Conservation (phyloP, 2,888 invertebrate species). For the Steinernema carpocapsae region DNA sequence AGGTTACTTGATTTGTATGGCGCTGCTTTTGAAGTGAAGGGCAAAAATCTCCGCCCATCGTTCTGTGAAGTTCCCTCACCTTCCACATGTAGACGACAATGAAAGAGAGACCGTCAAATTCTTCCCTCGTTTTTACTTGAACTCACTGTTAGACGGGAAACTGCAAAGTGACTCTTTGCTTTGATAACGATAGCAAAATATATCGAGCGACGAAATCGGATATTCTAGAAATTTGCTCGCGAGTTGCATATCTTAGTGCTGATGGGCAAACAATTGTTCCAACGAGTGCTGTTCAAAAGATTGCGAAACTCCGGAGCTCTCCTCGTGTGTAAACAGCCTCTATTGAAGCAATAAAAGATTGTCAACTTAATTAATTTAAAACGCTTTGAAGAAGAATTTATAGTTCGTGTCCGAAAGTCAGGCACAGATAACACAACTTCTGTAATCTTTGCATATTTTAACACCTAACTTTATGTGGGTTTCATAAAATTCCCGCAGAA, state of each 20-base stretch:
- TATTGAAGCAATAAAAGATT: too few species aligned
- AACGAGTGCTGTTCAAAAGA: slow-evolving; percentile 14
- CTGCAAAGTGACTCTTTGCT: background rate
- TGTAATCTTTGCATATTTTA: too few species aligned
- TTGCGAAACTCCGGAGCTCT: too few species aligned
- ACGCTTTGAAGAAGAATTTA: too few species aligned
- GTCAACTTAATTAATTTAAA: too few species aligned
- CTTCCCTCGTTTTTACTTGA: background rate
- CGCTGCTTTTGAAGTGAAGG: slow-evolving; percentile 7
- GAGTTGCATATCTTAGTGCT: slow-evolving; percentile 25
- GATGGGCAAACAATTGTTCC: slow-evolving; percentile 28
- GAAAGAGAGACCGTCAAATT: background rate
- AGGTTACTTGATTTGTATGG: slow-evolving; percentile 23
- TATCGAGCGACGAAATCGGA: slow-evolving; percentile 3
- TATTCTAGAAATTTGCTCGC: background rate
- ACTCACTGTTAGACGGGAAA: background rate
- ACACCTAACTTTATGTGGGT: too few species aligned
- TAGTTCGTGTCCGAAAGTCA: too few species aligned
- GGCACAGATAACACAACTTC: too few species aligned
- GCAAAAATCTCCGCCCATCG: background rate
- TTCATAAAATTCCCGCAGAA: too few species aligned
- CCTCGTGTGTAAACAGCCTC: too few species aligned
- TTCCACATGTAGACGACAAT: too few species aligned
- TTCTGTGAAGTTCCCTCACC: background rate
- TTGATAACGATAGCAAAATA: background rate